phyloP scores from a whole-genome alignment of 2,888 invertebrate species.

The Caenorhabditis sp. region DNA sequence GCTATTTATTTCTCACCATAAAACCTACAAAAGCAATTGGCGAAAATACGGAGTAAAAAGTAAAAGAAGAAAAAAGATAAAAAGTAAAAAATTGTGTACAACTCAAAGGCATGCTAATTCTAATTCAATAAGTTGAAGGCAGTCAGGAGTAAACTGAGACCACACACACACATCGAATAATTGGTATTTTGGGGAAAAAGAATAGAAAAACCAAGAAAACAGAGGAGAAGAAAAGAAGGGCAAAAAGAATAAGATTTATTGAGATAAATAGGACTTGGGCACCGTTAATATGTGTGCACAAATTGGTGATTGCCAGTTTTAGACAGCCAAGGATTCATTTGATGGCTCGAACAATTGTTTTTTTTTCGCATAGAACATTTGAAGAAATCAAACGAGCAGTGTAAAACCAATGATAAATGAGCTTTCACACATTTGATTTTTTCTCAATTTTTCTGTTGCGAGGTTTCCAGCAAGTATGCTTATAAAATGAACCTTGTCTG shows the following conservation, averaged over 20 bases:
- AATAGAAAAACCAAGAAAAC: background rate
- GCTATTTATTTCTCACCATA: background rate
- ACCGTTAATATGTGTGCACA: no score
- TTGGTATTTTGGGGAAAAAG: background rate
- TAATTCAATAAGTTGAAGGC: background rate
- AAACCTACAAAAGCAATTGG: background rate
- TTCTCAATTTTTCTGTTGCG: no score
- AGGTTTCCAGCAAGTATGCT: no score
- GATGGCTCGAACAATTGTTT: no score
- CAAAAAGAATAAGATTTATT: no score
- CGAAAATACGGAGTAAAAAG: background rate
- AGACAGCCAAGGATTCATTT: no score
- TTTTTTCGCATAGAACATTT: background rate
- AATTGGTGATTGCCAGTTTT: no score
- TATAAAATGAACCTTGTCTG: no score
- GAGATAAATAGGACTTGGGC: no score
- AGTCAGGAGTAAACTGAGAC: background rate
- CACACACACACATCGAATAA: slow-evolving; percentile 1
- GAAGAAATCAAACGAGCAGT: background rate
- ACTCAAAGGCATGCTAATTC: background rate
- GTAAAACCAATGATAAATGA: no score
- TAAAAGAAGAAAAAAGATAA: background rate
- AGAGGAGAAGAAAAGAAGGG: no score
- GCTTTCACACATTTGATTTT: no score
- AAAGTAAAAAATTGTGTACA: background rate